A percentile compares a stretch with the other conserved stretches of the same genome.
Conservation (phyloP, 1,140 invertebrate species). For the Formica exsecta region DNA sequence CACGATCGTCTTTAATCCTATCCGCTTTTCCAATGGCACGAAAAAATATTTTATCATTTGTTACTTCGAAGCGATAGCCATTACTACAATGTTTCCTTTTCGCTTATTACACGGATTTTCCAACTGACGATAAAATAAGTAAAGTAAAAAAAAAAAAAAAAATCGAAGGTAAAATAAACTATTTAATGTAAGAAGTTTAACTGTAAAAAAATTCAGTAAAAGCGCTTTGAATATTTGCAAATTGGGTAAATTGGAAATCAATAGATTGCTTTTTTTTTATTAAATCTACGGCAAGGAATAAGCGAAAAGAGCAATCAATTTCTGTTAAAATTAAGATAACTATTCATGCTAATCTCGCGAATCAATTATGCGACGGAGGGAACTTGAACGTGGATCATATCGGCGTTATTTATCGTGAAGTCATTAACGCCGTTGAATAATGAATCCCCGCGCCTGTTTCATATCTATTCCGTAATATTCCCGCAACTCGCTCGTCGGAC, state of each 20-base stretch:
- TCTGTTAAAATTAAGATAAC: not conserved
- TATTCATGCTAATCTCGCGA: not conserved
- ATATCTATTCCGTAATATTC: not conserved
- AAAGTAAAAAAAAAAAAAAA: not conserved
- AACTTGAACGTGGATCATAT: not conserved
- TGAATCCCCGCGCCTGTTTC: slow-evolving; percentile 2
- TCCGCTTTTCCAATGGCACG: not conserved
- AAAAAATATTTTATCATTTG: slow-evolving; percentile 27
- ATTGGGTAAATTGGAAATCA: not conserved
- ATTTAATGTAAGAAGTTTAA: not conserved
- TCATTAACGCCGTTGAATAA: slow-evolving; percentile 44
- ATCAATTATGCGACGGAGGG: slow-evolving; percentile 13
- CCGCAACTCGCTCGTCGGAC: no score
- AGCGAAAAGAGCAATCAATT: not conserved
- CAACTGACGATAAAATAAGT: not conserved
- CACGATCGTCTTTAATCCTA: slow-evolving; percentile 44
- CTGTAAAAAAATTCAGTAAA: not conserved
- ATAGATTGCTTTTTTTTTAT: not conserved
- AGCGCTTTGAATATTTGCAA: not conserved
- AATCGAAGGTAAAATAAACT: not conserved
- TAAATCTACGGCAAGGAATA: not conserved
- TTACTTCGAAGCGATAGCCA: slow-evolving; percentile 8
- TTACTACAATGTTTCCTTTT: not conserved
- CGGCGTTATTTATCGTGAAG: slow-evolving; percentile 14
- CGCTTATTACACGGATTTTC: not conserved